phyloP scores from a whole-genome alignment of 2,113 vertebrate genomes.

The Corvus hawaiiensis region DNA sequence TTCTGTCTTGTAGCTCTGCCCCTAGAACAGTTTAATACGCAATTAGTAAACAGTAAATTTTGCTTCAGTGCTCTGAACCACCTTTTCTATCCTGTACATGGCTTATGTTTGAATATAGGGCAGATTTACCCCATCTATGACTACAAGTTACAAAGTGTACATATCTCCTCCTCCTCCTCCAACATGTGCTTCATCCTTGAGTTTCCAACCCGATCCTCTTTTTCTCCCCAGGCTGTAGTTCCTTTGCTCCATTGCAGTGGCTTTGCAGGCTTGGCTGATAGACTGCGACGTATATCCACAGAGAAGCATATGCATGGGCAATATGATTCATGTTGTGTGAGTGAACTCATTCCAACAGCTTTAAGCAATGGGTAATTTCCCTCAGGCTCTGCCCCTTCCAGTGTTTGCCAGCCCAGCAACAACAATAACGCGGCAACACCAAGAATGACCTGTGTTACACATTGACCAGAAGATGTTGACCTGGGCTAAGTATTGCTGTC shows the following conservation, averaged over 20 bases:
- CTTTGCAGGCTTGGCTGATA: not conserved
- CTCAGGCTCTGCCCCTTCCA: not conserved
- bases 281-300: not conserved
- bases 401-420: not conserved
- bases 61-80: not conserved
- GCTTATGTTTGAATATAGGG: not conserved
- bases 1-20: not conserved
- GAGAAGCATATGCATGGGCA: not conserved
- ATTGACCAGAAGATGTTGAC: not conserved
- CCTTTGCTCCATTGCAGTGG: not conserved
- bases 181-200: not conserved
- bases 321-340: not conserved
- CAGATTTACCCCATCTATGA: not conserved
- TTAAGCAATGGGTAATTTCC: not conserved
- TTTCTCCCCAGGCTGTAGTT: not conserved
- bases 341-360: not conserved
- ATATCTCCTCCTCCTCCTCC: not conserved
- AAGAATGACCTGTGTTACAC: not conserved
- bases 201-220: not conserved
- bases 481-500: not conserved
- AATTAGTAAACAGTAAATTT: not conserved
- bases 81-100: not conserved
- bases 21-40: not conserved
- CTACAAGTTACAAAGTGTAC: not conserved
- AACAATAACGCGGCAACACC: not conserved